Conservation (phyloP, 1,140 invertebrate species). For the Akabosia matsudoensis region DNA sequence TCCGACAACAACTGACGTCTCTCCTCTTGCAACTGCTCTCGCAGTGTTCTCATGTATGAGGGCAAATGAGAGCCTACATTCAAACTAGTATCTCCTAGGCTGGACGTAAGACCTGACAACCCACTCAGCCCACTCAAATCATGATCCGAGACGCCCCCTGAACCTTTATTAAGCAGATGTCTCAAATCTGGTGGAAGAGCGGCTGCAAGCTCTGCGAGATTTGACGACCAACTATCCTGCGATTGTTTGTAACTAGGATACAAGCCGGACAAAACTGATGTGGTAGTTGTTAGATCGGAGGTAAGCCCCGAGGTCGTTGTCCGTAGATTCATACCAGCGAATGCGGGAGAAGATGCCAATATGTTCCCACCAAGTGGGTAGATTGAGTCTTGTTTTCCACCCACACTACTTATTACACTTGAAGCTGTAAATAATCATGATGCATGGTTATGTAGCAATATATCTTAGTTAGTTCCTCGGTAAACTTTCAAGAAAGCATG, state of each 20-base stretch:
- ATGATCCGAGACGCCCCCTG: slow-evolving; percentile 27
- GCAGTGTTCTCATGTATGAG: slow-evolving; percentile 56
- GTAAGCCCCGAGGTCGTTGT: slow-evolving; percentile 43
- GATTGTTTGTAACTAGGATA: slow-evolving; percentile 45
- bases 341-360: slow-evolving; percentile 43
- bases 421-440: slow-evolving; percentile 49
- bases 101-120: slow-evolving; percentile 29
- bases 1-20: slow-evolving; percentile 52
- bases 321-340: slow-evolving; percentile 45
- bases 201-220: slow-evolving; percentile 52
- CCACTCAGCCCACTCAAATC: slow-evolving; percentile 28
- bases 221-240: slow-evolving; percentile 44
- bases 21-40: slow-evolving; percentile 59
- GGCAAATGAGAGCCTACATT: slow-evolving; percentile 51
- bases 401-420: slow-evolving; percentile 52
- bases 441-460: background rate
- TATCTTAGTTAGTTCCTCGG: background rate
- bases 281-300: slow-evolving; percentile 46
- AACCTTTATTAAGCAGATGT: slow-evolving; percentile 51
- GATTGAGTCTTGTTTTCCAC: slow-evolving; percentile 39
- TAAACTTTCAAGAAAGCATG: background rate
- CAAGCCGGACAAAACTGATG: slow-evolving; percentile 46
- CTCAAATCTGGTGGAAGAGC: slow-evolving; percentile 55
- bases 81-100: slow-evolving; percentile 33
- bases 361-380: slow-evolving; percentile 40